Evolutionary conservation across 92 coral and sea anemone genomes (phyloP), one percentile per base, ranked within the genome.

Genomic region (Parazoanthus darwini): DNA sequence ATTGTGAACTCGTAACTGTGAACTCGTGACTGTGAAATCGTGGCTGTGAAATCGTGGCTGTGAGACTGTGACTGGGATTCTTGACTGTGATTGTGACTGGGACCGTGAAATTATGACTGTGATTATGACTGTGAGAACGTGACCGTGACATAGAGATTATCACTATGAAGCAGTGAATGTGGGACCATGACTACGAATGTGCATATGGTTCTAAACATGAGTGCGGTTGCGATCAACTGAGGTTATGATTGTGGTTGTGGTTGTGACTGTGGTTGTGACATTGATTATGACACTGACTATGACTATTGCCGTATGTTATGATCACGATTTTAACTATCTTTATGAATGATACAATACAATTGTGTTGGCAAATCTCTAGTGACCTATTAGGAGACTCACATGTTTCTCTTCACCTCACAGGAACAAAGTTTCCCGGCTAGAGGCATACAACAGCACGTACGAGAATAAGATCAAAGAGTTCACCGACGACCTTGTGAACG

Each of bases 401-500:
- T 48, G 63, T n/a, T 14, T n/a, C 29, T 46, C 25, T 33, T 26
- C 5, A 73, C 44, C 37, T 26, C 10, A 68, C 44, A 97, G 93
- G 86, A 97, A 92, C 96, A 97, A 95, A 80, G 91, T 92, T 48
- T 88, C 90, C 85, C 94, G 99, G 25, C 87, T 95, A 35, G 98
- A 97, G 80, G 96, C 98, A 78, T 94, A 91, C 87, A 97, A 92
- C 82, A 86, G 92, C 54, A 93, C 98, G 8, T 97, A 93, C 87
- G 98, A 97, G 82, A 86, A 65, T 35, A 97, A 95, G 90, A 91
- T 97, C 82, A 95, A 97, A 71, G 98, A 93, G 74, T 88, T 94
- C 86, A 92, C 93, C 26, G 95, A 94, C 74, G 99, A 97, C 74
- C 90, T 97, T 74, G 94, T 97, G 77, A 93, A 95, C 81, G 99